These are phyloP conservation scores for Plagiodera versicolora DNA, from an alignment of 2,888 invertebrate genomes.

Conservation along the genomic window DNA sequence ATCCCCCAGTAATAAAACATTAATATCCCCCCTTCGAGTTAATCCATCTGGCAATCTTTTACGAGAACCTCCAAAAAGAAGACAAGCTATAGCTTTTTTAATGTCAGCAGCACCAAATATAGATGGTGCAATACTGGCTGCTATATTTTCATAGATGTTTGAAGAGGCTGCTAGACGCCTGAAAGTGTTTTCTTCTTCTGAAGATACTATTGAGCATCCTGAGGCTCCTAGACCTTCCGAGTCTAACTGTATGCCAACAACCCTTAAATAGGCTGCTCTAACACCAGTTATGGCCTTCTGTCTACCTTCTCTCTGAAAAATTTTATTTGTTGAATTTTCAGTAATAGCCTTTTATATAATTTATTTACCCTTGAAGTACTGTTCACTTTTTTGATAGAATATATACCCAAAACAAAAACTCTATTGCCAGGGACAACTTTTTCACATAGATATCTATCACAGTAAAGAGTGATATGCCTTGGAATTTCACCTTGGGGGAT, in stretches of 20 bases:
- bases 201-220: conserved; percentile 59
- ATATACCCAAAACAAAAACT: conserved; percentile 91
- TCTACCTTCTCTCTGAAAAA: conserved; percentile 64
- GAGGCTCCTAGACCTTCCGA: conserved; percentile 74
- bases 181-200: conserved; percentile 81
- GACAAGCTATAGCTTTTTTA: conserved; percentile 94
- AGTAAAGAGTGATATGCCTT: conserved; percentile 90
- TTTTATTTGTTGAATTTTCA: not conserved
- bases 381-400: conserved; percentile 88
- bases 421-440: conserved; percentile 94
- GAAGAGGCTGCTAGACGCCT: conserved; percentile 80
- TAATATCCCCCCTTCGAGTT: conserved; percentile 94
- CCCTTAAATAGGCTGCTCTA: conserved; percentile 90
- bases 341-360: not conserved
- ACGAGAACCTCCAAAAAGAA: conserved; percentile 85
- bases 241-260: conserved; percentile 89
- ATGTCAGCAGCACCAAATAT: conserved; percentile 94
- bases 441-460: conserved; percentile 93
- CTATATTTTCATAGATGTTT: conserved; percentile 85
- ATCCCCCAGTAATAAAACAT: conserved; percentile 92
- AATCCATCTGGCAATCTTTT: conserved; percentile 93
- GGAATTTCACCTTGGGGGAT: conserved; percentile 98
- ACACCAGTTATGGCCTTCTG: conserved; percentile 88
- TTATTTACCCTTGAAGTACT: conserved; percentile 61
- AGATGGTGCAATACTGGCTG: conserved; percentile 93